These are phyloP conservation scores for Diglossa cyanea DNA, from an alignment of 2,797 vertebrate species.

Conservation along the genomic window DNA sequence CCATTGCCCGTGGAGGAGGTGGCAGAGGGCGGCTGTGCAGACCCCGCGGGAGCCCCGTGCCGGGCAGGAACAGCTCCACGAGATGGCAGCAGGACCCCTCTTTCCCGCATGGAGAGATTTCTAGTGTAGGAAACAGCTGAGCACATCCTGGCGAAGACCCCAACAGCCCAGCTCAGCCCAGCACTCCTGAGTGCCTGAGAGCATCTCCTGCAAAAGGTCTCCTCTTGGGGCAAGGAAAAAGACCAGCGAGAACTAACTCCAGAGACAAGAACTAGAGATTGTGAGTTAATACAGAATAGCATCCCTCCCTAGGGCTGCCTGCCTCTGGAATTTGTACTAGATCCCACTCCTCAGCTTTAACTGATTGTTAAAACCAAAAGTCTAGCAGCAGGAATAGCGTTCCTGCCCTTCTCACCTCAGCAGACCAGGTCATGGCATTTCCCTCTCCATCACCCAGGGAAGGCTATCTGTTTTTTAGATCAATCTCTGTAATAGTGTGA, in stretches of 20 bases:
- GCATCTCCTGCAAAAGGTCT: background rate
- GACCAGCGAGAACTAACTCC: background rate
- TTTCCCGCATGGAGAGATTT: background rate
- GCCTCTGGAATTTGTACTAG: background rate
- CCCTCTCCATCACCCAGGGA: background rate
- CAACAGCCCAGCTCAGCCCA: background rate
- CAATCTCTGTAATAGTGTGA: background rate
- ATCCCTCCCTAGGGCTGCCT: background rate
- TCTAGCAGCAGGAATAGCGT: background rate
- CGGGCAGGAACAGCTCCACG: background rate
- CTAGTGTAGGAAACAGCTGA: accelerated
- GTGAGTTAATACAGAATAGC: background rate
- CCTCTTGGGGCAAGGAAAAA: background rate
- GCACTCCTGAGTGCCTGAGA: background rate
- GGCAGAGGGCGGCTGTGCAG: background rate
- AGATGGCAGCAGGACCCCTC: slow-evolving; percentile 47
- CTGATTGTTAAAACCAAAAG: background rate
- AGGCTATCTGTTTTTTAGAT: background rate
- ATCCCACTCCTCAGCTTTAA: background rate
- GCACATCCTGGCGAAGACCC: background rate
- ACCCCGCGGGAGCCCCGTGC: background rate
- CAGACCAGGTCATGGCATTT: background rate
- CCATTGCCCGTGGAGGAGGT: accelerated
- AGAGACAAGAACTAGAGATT: accelerated
- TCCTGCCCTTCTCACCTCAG: accelerated